Percentiles rank a stretch among this genome's conserved stretches.
These are phyloP conservation scores for Leptopilina clavipes DNA, from an alignment of 1,140 invertebrate species.

Conservation along the genomic window DNA sequence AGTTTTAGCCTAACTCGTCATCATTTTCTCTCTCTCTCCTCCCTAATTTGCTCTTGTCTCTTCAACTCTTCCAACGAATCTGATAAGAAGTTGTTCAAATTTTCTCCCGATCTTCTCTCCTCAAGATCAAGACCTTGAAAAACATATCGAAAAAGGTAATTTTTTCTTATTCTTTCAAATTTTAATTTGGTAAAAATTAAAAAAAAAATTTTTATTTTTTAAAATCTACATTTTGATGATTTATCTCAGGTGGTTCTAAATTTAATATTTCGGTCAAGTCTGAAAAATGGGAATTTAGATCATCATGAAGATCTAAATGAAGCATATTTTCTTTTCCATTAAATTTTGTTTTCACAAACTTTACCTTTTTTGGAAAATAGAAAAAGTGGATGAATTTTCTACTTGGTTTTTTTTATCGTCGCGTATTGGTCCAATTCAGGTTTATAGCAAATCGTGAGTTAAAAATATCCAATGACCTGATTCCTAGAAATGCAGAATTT, in stretches of 20 bases:
- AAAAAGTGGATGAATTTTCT: background rate
- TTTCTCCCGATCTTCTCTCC: background rate
- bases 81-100: conserved; percentile 10
- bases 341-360: background rate
- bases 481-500: conserved; percentile 51
- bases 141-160: background rate
- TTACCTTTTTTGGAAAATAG: too few relatives aligned
- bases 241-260: conserved; percentile 8
- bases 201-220: background rate
- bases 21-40: conserved; percentile 20
- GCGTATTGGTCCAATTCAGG: too few relatives aligned
- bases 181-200: too few relatives aligned
- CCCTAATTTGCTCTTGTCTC: conserved; percentile 19
- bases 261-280: conserved; percentile 33
- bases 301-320: background rate
- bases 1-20: conserved; percentile 43
- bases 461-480: conserved; percentile 59
- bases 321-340: background rate
- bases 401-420: background rate
- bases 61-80: background rate
- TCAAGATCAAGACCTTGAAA: background rate
- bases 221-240: background rate
- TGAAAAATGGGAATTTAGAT: conserved; percentile 27
- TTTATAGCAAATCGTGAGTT: conserved; percentile 39
- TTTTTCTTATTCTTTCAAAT: background rate